Evolutionary conservation across 2,797 vertebrate species (phyloP), one percentile per base, ranked within the genome.

Genomic region (Melanotaenia trifasciata): DNA sequence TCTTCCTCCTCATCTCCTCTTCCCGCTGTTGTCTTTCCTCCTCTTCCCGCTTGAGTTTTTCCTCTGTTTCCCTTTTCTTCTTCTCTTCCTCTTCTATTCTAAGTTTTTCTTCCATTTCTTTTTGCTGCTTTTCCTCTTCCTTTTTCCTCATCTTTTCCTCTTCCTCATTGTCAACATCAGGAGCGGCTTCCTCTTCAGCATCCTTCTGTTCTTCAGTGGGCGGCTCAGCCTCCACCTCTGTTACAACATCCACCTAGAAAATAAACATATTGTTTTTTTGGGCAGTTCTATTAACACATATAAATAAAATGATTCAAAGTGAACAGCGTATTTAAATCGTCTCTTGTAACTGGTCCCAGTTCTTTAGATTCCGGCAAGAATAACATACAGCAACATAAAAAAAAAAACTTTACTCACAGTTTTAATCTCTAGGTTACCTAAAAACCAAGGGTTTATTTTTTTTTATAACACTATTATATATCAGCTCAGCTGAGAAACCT

Each of bases 231-330:
- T 81, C 74, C 67, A 30, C 72, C 40, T 87, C 84, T 69, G 40
- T 28, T 59, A 22, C 89, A 67, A 90, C 80, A 60, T 6, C 56
- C 74, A 91, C 92, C 94, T 94, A 61, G 28, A 67, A 89, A 70
- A 68, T 83, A 24, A 77, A 67, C n/a, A 58, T 18, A 20, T 53
- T 70, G 81, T 75, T 13, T 78, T 78, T 56, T 59, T 62, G 9
- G 33, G 1, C 64, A 8, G 62, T 72, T 61, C 50, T 30, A 28
- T 67, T 1, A 0, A 50, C 18, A 6, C 40, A 53, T 4, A 56
- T 79, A 14, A 56, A 28, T 54, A 26, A 26, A 58, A 71, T 50
- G 10, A 20, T 16, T 1, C 13, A 47, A 64, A 64, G 22, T 35
- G 22, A 36, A 12, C 3, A 78, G 5, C 14, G 3, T 47, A 22